Evolutionary conservation across 1,140 invertebrate genomes (phyloP).

Genomic region (Cecropterus lyciades): DNA sequence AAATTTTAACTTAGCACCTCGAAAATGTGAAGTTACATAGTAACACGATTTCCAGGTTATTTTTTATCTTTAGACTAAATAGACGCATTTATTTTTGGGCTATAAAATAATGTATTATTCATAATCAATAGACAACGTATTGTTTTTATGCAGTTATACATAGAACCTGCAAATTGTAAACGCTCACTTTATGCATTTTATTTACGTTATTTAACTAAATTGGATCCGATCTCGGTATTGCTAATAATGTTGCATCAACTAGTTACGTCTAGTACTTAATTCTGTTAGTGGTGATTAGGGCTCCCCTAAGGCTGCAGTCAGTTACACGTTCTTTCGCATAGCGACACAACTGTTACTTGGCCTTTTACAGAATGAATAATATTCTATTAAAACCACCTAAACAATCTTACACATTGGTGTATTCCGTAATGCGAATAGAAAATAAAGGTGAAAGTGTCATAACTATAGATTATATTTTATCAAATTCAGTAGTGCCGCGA

Average conservation of each 20-base stretch:
- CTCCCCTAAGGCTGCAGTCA: slow-evolving; percentile 17
- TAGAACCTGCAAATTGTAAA: too few relatives aligned
- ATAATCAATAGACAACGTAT: too few relatives aligned
- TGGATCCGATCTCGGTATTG: too few relatives aligned
- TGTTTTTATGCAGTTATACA: too few relatives aligned
- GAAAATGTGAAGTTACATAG: too few relatives aligned
- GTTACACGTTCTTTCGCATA: slow-evolving; percentile 12
- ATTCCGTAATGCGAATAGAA: slow-evolving; percentile 15
- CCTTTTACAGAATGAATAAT: slow-evolving; percentile 1
- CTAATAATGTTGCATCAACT: too few relatives aligned
- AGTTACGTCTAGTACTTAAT: slow-evolving; percentile 20
- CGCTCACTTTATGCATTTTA: too few relatives aligned
- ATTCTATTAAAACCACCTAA: slow-evolving; percentile 13
- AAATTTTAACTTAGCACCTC: too few relatives aligned
- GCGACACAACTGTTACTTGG: slow-evolving; percentile 8
- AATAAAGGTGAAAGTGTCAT: slow-evolving; percentile 20
- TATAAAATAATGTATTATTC: too few relatives aligned
- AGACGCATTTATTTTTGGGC: too few relatives aligned
- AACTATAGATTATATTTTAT: slow-evolving; percentile 19
- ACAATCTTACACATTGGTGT: background rate
- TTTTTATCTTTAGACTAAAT: too few relatives aligned
- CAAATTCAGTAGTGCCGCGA: slow-evolving; percentile 9
- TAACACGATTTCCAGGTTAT: too few relatives aligned
- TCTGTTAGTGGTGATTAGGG: slow-evolving; percentile 23
- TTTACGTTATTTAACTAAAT: background rate